These are phyloP conservation scores for Silurus aristotelis DNA, from an alignment of 2,797 vertebrate genomes.

Conservation along the genomic window DNA sequence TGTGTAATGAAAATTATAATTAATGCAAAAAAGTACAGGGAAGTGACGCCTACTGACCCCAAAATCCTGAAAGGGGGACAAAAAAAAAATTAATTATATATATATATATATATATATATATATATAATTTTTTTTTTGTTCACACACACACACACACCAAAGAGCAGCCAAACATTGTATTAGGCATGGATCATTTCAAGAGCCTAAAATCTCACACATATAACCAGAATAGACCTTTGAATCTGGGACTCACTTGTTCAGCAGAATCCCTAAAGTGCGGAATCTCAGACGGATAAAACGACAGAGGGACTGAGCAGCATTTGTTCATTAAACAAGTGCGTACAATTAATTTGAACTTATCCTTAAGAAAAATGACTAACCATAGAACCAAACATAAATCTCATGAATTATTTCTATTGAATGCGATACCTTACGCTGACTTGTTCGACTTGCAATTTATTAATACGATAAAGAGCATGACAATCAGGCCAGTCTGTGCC, in stretches of 20 bases:
- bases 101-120: too few species aligned
- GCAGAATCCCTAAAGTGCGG: constrained; percentile 35
- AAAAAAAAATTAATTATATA: too few species aligned
- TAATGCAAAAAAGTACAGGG: constrained; percentile 8
- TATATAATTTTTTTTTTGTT: too few species aligned
- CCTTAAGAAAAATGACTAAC: neutral
- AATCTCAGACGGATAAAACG: constrained; percentile 29
- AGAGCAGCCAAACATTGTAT: constrained; percentile 25
- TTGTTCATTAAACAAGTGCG: constrained; percentile 17
- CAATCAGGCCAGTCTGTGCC: constrained; percentile 6
- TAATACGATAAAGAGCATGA: neutral
- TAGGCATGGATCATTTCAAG: constrained; percentile 9
- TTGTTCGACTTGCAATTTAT: neutral
- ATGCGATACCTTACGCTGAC: neutral
- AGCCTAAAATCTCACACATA: constrained; percentile 14
- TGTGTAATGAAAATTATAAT: neutral
- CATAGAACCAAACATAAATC: neutral
- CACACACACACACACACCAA: neutral
- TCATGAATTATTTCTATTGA: neutral
- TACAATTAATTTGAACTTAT: neutral
- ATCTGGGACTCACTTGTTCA: constrained; percentile 23
- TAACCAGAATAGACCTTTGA: constrained; percentile 19
- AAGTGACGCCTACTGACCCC: constrained; percentile 11
- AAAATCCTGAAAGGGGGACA: neutral
- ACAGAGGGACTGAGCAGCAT: constrained; percentile 34